A percentile compares a stretch with the other conserved stretches of the same genome.
These are phyloP conservation scores for Ceratoteleas bidentatus DNA, from an alignment of 1,140 invertebrate genomes.

Conservation along the genomic window DNA sequence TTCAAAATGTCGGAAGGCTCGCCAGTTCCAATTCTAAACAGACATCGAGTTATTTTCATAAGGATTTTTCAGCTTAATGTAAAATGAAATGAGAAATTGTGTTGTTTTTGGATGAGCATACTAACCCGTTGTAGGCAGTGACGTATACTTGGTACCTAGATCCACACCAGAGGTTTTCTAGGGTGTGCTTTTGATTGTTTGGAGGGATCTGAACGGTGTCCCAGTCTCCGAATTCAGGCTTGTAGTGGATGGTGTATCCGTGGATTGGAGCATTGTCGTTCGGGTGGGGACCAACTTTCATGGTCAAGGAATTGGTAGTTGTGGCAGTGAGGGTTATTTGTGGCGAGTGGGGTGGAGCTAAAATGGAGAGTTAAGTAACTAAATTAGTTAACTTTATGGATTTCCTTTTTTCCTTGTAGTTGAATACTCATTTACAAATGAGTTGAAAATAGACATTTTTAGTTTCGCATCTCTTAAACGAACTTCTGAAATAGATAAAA, in stretches of 20 bases:
- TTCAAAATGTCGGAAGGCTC: constrained; percentile 93
- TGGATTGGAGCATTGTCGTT: constrained; percentile 89
- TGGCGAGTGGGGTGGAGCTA: constrained; percentile 92
- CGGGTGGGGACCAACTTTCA: constrained; percentile 89
- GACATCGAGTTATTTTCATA: neutral
- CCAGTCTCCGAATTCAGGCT: constrained; percentile 96
- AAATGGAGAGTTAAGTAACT: neutral
- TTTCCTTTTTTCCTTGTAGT: too few species aligned
- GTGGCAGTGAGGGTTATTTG: constrained; percentile 90
- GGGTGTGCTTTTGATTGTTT: constrained; percentile 90
- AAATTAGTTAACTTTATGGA: too few species aligned
- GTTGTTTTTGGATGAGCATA: constrained; percentile 8
- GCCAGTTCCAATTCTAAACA: constrained; percentile 90
- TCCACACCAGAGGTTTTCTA: constrained; percentile 93
- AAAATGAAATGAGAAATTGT: too few species aligned
- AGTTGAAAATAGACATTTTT: too few species aligned
- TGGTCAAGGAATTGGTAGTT: constrained; percentile 90
- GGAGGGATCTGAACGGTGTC: constrained; percentile 90
- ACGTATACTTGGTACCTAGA: constrained; percentile 96
- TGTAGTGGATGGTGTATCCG: constrained; percentile 95
- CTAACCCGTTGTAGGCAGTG: constrained; percentile 93
- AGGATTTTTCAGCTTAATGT: too few species aligned
- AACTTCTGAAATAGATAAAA: too few species aligned
- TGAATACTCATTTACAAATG: too few species aligned
- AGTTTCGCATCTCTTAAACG: too few species aligned